phyloP scores from a whole-genome alignment of 2,888 invertebrate genomes.

The Clostera curtula region DNA sequence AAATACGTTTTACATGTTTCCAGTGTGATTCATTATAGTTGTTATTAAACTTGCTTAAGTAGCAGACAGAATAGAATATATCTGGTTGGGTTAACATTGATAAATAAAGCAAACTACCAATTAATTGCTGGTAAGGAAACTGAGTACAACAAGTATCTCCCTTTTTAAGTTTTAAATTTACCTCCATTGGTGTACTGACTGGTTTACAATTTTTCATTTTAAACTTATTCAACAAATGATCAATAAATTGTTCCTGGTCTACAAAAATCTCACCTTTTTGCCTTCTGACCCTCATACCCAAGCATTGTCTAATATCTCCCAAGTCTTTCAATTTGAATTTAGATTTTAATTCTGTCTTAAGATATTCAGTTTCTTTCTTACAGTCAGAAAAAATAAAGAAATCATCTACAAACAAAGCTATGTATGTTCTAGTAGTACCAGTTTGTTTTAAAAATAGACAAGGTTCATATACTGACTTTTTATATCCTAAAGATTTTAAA shows the following conservation, averaged over 20 bases:
- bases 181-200: too few relatives aligned
- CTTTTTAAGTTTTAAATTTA: neutral
- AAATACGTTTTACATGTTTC: constrained; percentile 1
- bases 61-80: too few relatives aligned
- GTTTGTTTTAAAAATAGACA: too few relatives aligned
- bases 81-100: too few relatives aligned
- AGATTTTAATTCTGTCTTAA: neutral
- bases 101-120: too few relatives aligned
- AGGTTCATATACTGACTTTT: neutral
- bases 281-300: neutral
- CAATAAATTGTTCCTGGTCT: too few relatives aligned
- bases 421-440: too few relatives aligned
- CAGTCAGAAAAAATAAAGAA: neutral
- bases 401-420: neutral
- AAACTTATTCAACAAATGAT: neutral
- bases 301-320: too few relatives aligned
- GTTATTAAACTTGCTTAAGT: neutral
- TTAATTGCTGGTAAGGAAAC: neutral
- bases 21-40: neutral
- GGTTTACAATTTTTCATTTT: neutral
- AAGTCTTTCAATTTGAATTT: neutral
- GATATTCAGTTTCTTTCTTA: neutral
- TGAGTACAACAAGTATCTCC: neutral
- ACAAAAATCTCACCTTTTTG: neutral
- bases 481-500: neutral